Base-by-base conservation (phyloP, 2,797 vertebrate species). In the Esox lucius region DNA sequence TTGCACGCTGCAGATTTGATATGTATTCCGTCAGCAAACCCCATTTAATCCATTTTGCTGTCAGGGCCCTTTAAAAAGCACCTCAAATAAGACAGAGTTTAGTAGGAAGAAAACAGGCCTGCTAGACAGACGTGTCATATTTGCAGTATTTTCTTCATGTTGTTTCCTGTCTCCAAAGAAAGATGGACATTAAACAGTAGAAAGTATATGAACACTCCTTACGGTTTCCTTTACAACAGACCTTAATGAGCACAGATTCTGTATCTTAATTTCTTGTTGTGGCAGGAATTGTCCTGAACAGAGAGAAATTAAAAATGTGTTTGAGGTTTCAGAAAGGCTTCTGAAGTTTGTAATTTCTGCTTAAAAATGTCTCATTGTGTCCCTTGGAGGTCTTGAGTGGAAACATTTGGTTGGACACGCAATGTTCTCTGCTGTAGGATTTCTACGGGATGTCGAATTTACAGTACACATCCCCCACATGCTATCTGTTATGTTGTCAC, bases 11-110 rank as follows among this genome's bases (percentile, higher is more conserved):
- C 86, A 92, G 86, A 89, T 92, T 91, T 91, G 80, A 90, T 90
- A 91, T 90, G 90, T 90, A 91, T 93, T 92, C 91, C 74, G 84
- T 93, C 91, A 90, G 91, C 91, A 91, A 91, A 89, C 87, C 80
- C 83, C 77, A 85, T 93, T 93, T 91, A 92, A 94, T 93, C 88
- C 87, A 90, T 93, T 92, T 92, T 87, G 83, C 90, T 93, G 90
- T 94, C 92, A 91, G 87, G 64, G 74, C 82, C 81, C 76, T 88
- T 86, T 62, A 26, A 33, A 82, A 88, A 87, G 84, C 83, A 85
- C 83, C 81, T 84, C 26, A 48, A 79, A 82, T 83, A 85, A 86
- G 87, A 83, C 75, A 62, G 75, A 84, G 84, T 89, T 85, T 77
- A 75, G 83, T 73, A 80, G 6, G 81, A 61, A 67, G 72, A 67